Base-by-base conservation (phyloP, 2,113 vertebrate species). In the Ophthalmolycus amberensis region DNA sequence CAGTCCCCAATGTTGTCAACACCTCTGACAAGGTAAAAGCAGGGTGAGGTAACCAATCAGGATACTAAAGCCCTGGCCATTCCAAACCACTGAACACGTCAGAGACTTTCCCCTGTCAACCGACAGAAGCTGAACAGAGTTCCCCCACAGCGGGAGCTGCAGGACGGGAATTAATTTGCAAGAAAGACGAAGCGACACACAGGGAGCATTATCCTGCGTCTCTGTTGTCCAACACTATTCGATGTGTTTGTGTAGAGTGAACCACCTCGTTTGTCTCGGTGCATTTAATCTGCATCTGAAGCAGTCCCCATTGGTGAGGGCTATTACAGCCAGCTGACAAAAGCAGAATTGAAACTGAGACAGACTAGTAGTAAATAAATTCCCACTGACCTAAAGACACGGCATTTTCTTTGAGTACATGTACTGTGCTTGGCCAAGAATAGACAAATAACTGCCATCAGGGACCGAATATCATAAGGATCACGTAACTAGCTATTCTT, bases 211-310 rank as follows among this genome's bases (percentile, higher is more conserved):
- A 62, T 82, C 67, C 5, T 27, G 4, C 37, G 74, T 37, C 72
- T 71, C 9, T 64, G 67, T 83, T 88, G 84, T 79, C 77, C 54
- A 60, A 88, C 40, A 74, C 44, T 37, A 82, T 70, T 60, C 0
- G 1, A 15, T 83, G 68, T 77, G 75, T 84, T 86, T 83, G 72
- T 76, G 82, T 38, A 40, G 38, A 48, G 46, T 70, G 68, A 84
- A 42, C 25, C 54, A 68, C 22, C 67, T 80, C 64, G 18, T 91
- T 88, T 86, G 82, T 81, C 74, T 71, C 52, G 27, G 63, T 68
- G 73, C 37, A 56, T 87, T 88, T 78, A 63, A 79, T 82, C 10
- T 80, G 62, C 69, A 77, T 67, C 56, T 85, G 79, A 81, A 76
- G 56, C 77, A 59, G 63, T 60, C 59, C 59, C 54, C 65, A 67